Evolutionary conservation across 2,888 invertebrate species (phyloP), one percentile per base, ranked within the genome.

Genomic region (Lypha dubia): DNA sequence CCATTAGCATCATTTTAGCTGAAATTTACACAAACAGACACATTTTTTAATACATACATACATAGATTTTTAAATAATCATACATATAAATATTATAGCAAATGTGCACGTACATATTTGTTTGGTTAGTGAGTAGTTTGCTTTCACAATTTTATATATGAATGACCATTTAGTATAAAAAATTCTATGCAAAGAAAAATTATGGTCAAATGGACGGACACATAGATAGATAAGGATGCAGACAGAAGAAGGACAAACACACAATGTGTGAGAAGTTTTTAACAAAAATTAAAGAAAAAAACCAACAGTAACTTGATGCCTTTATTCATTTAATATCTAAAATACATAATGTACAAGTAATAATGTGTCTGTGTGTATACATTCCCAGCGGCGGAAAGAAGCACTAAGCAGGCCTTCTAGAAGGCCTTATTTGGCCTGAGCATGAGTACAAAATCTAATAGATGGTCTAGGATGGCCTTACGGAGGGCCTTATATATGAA

Each of bases 161-260:
- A 76, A 71, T 71, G 76, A 71, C 63, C 81, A 82, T 82, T 82
- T 65, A 76, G 63, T 71, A 63, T 63, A 71, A 49, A 65, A 56
- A 75, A 28, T 38, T 49, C 49, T 51, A 73, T 58, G 49, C 38
- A 73, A 73, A 71, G 11, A 28, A 49, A 15, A 28, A n/a, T 9
- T 24, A 17, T 6, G 13, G 51, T 41, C 17, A 38, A n/a, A 28
- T n/a, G 20, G 22, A 38, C 4, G 7, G 38, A 13, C 17, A 5
- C 6, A 73, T 3, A 5, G 17, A 4, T 24, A n/a, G 8, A 32
- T 8, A 17, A 1, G 15, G 1, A 11, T 15, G 24, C 44, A 28
- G 24, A 63, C 24, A 8, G 38, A 49, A 9, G 6, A 15, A n/a
- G n/a, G n/a, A 58, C 32, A 38, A 17, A 41, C 56, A 28, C n/a